Conservation (phyloP, 2,888 invertebrate species). For the Harmothoe impar region DNA sequence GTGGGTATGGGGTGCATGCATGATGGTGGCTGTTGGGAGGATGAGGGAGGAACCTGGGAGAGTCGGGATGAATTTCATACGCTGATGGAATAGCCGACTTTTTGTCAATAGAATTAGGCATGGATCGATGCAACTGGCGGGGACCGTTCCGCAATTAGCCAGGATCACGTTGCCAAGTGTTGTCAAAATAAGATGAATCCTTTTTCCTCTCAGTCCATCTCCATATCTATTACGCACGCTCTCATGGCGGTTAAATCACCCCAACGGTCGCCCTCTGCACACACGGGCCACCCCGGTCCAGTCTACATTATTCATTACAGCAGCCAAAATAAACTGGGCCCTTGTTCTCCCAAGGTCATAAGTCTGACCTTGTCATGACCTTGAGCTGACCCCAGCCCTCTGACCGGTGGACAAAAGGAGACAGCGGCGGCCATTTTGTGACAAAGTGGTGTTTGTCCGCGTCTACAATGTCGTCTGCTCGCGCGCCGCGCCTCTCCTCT, state of each 20-base stretch:
- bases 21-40: neutral
- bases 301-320: slow-evolving; percentile 39
- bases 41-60: neutral
- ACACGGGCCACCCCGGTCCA: neutral
- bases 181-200: slow-evolving; percentile 57
- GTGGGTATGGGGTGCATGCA: too few relatives aligned
- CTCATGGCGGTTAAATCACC: slow-evolving; percentile 28
- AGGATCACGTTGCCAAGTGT: slow-evolving; percentile 43
- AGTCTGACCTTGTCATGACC: slow-evolving; percentile 25
- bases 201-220: slow-evolving; percentile 21
- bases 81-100: slow-evolving; percentile 12
- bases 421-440: slow-evolving; percentile 52
- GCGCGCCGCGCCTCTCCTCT: slow-evolving; percentile 5
- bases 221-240: slow-evolving; percentile 35
- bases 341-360: slow-evolving; percentile 48
- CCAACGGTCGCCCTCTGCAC: neutral
- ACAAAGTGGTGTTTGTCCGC: slow-evolving; percentile 40
- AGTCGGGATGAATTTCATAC: slow-evolving; percentile 1
- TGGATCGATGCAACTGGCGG: slow-evolving; percentile 15
- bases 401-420: slow-evolving; percentile 51
- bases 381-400: slow-evolving; percentile 3
- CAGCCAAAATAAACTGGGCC: neutral
- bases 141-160: slow-evolving; percentile 15
- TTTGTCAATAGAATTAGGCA: slow-evolving; percentile 41
- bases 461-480: slow-evolving; percentile 20